phyloP scores from a whole-genome alignment of 92 coral and sea anemone genomes.

The Anthopleura xanthogrammica region DNA sequence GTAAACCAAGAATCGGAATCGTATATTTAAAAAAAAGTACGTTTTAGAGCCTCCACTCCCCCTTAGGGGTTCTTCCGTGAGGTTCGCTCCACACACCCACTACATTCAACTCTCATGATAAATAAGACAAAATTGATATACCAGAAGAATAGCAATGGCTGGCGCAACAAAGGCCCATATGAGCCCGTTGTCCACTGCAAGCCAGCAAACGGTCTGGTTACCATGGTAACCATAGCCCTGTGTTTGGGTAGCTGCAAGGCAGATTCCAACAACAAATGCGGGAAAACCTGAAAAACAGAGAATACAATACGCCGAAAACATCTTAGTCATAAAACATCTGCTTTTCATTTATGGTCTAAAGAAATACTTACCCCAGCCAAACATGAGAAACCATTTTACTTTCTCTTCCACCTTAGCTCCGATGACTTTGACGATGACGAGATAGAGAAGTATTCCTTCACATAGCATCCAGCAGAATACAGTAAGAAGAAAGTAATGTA shows the following conservation, averaged over 20 bases:
- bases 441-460: constrained; percentile 74
- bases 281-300: constrained; percentile 67
- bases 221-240: constrained; percentile 78
- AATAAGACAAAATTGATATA: constrained; percentile 4
- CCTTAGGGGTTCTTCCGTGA: too few relatives aligned
- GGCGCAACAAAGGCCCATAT: constrained; percentile 96
- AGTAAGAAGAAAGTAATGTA: constrained; percentile 78
- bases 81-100: too few relatives aligned
- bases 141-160: constrained; percentile 76
- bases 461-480: constrained; percentile 93
- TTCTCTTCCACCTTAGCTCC: constrained; percentile 68
- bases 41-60: too few relatives aligned
- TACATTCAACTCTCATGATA: too few relatives aligned
- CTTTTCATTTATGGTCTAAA: background rate
- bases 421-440: constrained; percentile 66
- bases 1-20: too few relatives aligned
- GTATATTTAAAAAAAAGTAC: too few relatives aligned
- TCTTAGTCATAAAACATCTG: background rate
- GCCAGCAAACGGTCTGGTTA: constrained; percentile 69
- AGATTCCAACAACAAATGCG: constrained; percentile 68
- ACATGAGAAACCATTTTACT: constrained; percentile 70
- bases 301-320: background rate
- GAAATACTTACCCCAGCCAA: constrained; percentile 85
- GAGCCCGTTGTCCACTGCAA: constrained; percentile 69
- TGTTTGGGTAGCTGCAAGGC: constrained; percentile 76